Evolutionary conservation across 30 jellyfish, hydroid and myxozoan genomes (phyloP), one percentile per base, ranked within the genome.

Genomic region (Aurelia sp.): DNA sequence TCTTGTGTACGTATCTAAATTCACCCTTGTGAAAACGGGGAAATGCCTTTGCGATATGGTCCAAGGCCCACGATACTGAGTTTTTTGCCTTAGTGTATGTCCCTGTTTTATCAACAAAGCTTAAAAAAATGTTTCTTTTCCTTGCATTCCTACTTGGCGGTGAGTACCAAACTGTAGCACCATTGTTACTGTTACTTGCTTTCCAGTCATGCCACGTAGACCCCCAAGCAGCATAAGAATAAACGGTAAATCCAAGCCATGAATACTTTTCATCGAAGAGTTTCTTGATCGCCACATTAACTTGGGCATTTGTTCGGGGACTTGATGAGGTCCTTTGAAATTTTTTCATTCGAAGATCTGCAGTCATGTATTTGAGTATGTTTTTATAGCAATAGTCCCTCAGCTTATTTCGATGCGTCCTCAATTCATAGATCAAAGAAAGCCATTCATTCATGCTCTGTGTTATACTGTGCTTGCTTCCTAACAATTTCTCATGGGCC

Each of bases 401-500:
- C 30, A 60, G 66, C 16, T 16, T 67, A 27, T 15, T 8, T 27
- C 62, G 16, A 3, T 18, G 13, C 11, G 20, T 11, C 41, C 91
- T 60, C 9, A 82, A 84, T 30, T 58, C 17, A 66, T 82, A 82
- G 55, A 82, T 33, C 40, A 23, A 27, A 2, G 37, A 13, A 20
- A 82, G 85, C 91, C 91, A 82, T 17, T 53, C 65, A 22, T 44
- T 51, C 84, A 82, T 17, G 23, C 85, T 71, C 22, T 35, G 66
- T 8, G 78, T 58, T 13, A 82, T 71, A 37, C 91, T 82, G 13
- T 52, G 66, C 40, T 30, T 82, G 62, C 57, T 50, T n/a, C 91
- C 91, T 17, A 37, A 13, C 84, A 82, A 58, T 27, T 68, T 82
- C 60, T 82, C 78, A 73, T 82, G 51, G 17, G 91, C 84, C 44